phyloP scores from a whole-genome alignment of 2,888 invertebrate genomes.

The Drosophila helvetica region DNA sequence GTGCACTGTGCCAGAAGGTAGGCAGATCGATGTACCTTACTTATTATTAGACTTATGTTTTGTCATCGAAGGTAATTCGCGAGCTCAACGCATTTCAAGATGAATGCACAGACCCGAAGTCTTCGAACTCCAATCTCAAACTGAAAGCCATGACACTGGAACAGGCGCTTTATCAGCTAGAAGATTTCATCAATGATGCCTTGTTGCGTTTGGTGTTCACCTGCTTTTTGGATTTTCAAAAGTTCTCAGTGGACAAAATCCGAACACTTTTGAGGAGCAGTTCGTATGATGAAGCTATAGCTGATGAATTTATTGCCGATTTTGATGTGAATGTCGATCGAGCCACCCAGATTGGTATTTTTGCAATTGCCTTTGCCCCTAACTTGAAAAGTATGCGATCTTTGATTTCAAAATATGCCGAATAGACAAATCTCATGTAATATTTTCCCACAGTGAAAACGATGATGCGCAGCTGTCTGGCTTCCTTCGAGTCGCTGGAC shows the following conservation, averaged over 20 bases:
- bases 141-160: slow-evolving; percentile 80
- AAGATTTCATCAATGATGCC: slow-evolving; percentile 81
- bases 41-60: background rate
- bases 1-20: slow-evolving; percentile 82
- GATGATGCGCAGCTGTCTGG: slow-evolving; percentile 80
- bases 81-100: slow-evolving; percentile 80
- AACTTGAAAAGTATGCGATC: slow-evolving; percentile 71
- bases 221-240: slow-evolving; percentile 79
- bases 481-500: slow-evolving; percentile 83
- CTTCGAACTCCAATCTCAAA: slow-evolving; percentile 64
- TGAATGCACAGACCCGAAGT: slow-evolving; percentile 63
- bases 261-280: slow-evolving; percentile 59
- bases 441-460: slow-evolving; percentile 69
- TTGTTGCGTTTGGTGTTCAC: slow-evolving; percentile 79
- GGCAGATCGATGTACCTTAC: background rate
- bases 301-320: slow-evolving; percentile 82
- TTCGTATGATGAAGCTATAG: slow-evolving; percentile 54
- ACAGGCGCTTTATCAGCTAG: slow-evolving; percentile 80
- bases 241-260: slow-evolving; percentile 79
- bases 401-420: rapidly evolving
- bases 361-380: slow-evolving; percentile 81
- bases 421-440: background rate
- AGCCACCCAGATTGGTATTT: slow-evolving; percentile 82
- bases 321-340: slow-evolving; percentile 83
- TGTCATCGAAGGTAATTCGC: slow-evolving; percentile 66